Conservation (phyloP, 2,888 invertebrate genomes). For the Callinectes sapidus region DNA sequence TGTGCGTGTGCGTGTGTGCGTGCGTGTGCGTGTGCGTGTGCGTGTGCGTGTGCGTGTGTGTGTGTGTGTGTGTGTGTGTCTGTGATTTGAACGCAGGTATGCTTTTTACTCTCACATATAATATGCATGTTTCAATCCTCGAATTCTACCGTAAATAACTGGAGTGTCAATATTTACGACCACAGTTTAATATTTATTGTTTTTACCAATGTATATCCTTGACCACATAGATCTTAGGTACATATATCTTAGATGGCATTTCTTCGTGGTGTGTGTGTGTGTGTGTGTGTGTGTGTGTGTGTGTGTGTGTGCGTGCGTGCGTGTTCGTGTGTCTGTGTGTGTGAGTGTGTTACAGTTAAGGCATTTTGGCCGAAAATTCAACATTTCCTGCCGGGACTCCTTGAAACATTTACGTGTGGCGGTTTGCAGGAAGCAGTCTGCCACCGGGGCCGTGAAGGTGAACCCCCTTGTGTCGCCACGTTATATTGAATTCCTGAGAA, state of each 20-base stretch:
- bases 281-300: background rate
- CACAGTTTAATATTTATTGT: background rate
- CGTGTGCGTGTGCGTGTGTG: too few relatives aligned
- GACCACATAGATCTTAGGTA: background rate
- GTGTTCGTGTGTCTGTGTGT: background rate
- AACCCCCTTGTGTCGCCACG: slow-evolving; percentile 18
- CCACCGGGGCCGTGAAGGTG: background rate
- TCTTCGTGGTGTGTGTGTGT: background rate
- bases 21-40: background rate
- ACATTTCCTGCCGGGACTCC: background rate
- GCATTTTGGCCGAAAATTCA: background rate
- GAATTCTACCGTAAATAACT: background rate
- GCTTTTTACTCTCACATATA: background rate
- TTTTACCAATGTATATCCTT: background rate
- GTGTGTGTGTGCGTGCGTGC: background rate
- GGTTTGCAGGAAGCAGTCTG: background rate
- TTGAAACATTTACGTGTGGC: background rate
- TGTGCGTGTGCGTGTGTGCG: background rate
- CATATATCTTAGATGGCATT: background rate
- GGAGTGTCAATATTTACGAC: background rate
- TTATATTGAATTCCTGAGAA: slow-evolving; percentile 23
- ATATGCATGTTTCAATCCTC: background rate
- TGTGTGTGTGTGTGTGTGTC: background rate
- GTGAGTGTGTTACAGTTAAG: background rate
- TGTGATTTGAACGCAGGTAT: background rate